Percentiles rank a stretch among this genome's conserved stretches.
These are phyloP conservation scores for Pelodytes ibericus DNA, from an alignment of 2,797 vertebrate species.

Conservation along the genomic window DNA sequence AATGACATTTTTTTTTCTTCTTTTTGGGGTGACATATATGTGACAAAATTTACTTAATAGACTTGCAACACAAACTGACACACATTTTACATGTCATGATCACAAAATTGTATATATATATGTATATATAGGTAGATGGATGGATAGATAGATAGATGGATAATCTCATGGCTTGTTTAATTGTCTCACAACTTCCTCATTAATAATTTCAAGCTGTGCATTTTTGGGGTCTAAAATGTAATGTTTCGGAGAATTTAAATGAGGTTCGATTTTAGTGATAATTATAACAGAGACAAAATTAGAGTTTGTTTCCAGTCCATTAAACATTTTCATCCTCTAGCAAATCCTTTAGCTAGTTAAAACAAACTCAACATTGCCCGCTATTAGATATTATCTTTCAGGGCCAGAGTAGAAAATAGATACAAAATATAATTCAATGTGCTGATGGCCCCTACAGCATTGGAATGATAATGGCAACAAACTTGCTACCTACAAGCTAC, in stretches of 20 bases:
- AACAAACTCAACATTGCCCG: not conserved
- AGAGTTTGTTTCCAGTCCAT: slow-evolving; percentile 23
- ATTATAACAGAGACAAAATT: slow-evolving; percentile 15
- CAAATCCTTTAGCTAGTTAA: slow-evolving; percentile 8
- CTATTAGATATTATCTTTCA: not conserved
- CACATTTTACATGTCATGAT: too few relatives aligned
- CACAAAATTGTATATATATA: too few relatives aligned
- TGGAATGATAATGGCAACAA: not conserved
- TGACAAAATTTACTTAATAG: too few relatives aligned
- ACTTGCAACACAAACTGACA: too few relatives aligned
- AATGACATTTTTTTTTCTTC: too few relatives aligned
- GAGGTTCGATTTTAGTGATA: not conserved
- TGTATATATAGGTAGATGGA: too few relatives aligned
- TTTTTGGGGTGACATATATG: too few relatives aligned
- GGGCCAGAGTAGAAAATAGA: not conserved
- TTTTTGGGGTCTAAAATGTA: not conserved
- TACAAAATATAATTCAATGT: not conserved
- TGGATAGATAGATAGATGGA: too few relatives aligned
- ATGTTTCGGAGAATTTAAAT: slow-evolving; percentile 9
- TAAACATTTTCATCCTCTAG: slow-evolving; percentile 19
- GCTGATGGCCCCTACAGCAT: not conserved
- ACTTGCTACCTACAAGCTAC: too few relatives aligned
- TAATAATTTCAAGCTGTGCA: too few relatives aligned
- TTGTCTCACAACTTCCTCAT: too few relatives aligned
- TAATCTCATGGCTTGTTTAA: too few relatives aligned